Conservation (phyloP, 2,888 invertebrate genomes). For the Pterostichus niger region DNA sequence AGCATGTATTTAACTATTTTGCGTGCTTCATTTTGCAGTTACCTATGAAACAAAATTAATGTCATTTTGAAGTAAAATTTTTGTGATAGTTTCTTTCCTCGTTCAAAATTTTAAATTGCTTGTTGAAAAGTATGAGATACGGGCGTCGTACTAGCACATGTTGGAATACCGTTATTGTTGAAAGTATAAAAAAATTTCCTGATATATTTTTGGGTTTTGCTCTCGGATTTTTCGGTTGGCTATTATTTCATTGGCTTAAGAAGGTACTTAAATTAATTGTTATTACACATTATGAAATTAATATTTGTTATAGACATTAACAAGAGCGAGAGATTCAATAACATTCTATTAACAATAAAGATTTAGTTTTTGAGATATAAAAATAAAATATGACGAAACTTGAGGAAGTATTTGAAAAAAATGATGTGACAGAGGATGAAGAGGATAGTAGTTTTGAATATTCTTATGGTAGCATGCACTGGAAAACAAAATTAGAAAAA, state of each 20-base stretch:
- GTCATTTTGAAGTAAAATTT: slow-evolving; percentile 11
- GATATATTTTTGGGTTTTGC: background rate
- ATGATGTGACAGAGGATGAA: background rate
- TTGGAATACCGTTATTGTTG: background rate
- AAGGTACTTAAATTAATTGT: background rate
- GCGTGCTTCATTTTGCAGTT: background rate
- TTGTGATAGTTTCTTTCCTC: background rate
- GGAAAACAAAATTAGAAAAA: slow-evolving; percentile 27
- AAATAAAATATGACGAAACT: background rate
- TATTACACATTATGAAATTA: background rate
- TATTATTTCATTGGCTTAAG: background rate
- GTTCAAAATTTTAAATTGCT: background rate
- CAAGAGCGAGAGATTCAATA: background rate
- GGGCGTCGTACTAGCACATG: background rate
- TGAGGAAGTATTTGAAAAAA: background rate
- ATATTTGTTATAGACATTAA: background rate
- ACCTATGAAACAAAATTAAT: slow-evolving; percentile 24
- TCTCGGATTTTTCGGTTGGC: background rate
- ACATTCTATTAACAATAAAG: background rate
- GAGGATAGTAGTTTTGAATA: background rate
- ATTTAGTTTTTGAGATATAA: background rate
- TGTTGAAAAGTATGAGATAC: background rate
- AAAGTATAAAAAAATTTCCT: background rate
- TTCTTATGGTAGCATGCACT: background rate
- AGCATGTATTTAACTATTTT: too few relatives aligned